Evolutionary conservation across 2,888 invertebrate species (phyloP), one percentile per base, ranked within the genome.

Genomic region (Euzophera pinguis): DNA sequence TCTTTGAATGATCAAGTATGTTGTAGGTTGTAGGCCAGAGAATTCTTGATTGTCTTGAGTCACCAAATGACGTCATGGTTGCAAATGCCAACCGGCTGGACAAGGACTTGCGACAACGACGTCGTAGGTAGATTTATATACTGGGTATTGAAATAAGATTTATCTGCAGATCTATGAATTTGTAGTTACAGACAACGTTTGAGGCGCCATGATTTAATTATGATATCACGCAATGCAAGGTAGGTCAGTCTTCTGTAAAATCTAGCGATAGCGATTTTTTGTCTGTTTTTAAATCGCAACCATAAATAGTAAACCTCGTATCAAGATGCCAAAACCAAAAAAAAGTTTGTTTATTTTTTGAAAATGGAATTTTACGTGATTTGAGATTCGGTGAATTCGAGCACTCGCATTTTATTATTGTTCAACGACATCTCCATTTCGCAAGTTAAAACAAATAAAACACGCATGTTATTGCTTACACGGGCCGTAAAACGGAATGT

Each of bases 21-120:
- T 65, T 64, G 67, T 66, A 62, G 63, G 63, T 64, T 45, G 45
- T 45, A 45, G 45, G 45, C 61, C 63, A 64, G 60, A 57, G 62
- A 61, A 60, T 62, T 66, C 67, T 75, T 78, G 76, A 81, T 75
- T 81, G 61, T 66, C 67, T 75, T 78, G 76, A 81, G 75, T 81
- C 78, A 81, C 71, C 60, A 61, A 60, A 63, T 86, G 82, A 83
- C 84, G 84, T 84, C 83, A 86, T 66, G 54, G 65, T 63, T 74
- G 75, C 74, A 78, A 81, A 81, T 78, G 71, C 75, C 78, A 80
- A 78, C 76, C 69, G 72, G 74, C 71, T 67, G 69, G 66, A 71
- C 81, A 74, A 81, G 80, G 78, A 71, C 78, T 79, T 73, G 76
- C 69, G 75, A 75, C 78, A 75, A 71, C 56, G 63, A 58, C 56